Evolutionary conservation across 2,113 vertebrate genomes (phyloP).

Genomic region (Microtus montanus): DNA sequence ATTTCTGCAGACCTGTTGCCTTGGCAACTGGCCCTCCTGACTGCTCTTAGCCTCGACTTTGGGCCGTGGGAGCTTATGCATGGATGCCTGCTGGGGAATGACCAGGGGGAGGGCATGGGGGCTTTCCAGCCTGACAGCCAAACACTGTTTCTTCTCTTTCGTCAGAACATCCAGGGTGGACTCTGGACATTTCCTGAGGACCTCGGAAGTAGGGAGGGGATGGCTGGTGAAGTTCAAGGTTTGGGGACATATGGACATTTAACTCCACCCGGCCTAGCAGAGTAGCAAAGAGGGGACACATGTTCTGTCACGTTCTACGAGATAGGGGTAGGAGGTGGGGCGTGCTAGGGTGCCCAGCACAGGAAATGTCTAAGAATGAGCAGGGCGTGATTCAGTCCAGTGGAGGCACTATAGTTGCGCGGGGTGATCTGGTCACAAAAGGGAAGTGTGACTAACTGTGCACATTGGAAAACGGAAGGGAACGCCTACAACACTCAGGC

Average conservation of each 20-base stretch:
- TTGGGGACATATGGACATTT: fast-evolving
- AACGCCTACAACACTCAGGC: not conserved
- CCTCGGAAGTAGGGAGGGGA: not conserved
- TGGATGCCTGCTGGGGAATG: not conserved
- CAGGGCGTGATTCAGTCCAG: not conserved
- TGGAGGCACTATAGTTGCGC: not conserved
- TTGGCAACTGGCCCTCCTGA: not conserved
- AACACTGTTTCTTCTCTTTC: not conserved
- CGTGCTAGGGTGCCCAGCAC: not conserved
- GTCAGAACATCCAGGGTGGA: constrained; percentile 36
- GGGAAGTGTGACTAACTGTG: constrained; percentile 40
- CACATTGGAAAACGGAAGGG: not conserved
- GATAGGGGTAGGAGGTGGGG: not conserved
- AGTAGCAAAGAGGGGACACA: fast-evolving
- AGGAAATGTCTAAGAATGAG: not conserved
- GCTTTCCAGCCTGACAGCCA: not conserved
- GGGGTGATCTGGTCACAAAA: constrained; percentile 1
- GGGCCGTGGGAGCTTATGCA: not conserved
- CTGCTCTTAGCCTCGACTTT: not conserved
- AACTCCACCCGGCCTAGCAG: not conserved
- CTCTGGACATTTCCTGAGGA: not conserved
- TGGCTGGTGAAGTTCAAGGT: not conserved
- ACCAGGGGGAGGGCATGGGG: not conserved
- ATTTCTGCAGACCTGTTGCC: not conserved
- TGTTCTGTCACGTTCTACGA: not conserved